Evolutionary conservation across 2,797 vertebrate species (phyloP), one percentile per base, ranked within the genome.

Genomic region (Nannoperca australis): DNA sequence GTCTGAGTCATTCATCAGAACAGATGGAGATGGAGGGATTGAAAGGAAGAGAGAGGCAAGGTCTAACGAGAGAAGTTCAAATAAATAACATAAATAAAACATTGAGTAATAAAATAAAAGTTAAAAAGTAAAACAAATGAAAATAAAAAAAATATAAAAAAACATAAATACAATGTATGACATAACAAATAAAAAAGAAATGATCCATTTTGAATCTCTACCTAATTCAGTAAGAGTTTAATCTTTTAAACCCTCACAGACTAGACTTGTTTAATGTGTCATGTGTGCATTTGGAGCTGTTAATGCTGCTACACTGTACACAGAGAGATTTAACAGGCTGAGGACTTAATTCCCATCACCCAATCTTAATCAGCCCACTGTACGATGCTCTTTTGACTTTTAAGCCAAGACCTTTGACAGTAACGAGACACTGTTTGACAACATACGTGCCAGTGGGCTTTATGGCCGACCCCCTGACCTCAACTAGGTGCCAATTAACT

Each of bases 401-500:
- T 76, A 92, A 93, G 85, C 83, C 60, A 60, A 64, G 90, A 92
- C 89, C 89, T 93, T 90, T 92, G 91, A 92, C 90, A 90, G 85
- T 85, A 94, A 93, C 79, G 73, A 94, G 92, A 92, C 89, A 76
- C 81, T 94, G 92, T 95, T 95, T 94, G 93, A 94, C 92, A 94
- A 94, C 87, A 93, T 93, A 79, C 88, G 90, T 93, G 92, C 89
- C 91, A 92, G 74, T 59, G 83, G 92, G 86, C 91, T 90, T 92
- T 88, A 92, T 84, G 68, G 85, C 80, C 65, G 64, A 81, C 83
- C 92, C 85, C 78, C 79, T 93, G 93, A 94, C 94, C 93, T 84
- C 87, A 38, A 66, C 88, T 79, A 94, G 92, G 93, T 93, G 93
- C 94, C 95, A 96, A 95, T 96, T 95, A 95, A 94, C 91, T 93